These are phyloP conservation scores for Pachyramphus minor DNA, from an alignment of 2,113 vertebrate species.

Conservation along the genomic window DNA sequence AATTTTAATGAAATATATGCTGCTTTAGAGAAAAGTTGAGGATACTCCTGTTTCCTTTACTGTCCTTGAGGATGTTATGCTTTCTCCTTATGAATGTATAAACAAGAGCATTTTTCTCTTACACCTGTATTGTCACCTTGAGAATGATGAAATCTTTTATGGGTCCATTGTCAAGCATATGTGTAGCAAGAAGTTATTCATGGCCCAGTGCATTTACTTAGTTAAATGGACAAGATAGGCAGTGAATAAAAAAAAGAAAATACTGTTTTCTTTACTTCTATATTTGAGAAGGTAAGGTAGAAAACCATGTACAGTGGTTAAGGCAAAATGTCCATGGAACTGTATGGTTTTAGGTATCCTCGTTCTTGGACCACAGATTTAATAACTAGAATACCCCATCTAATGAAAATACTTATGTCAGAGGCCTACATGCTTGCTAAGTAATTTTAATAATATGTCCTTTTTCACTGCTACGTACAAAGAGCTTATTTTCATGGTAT, in stretches of 20 bases:
- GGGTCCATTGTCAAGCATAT: not conserved
- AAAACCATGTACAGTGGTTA: accelerated
- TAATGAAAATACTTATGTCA: not conserved
- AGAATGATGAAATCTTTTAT: not conserved
- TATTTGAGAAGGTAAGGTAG: not conserved
- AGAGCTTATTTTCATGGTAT: not conserved
- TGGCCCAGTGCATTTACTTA: not conserved
- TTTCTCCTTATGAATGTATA: not conserved
- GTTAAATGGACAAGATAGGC: not conserved
- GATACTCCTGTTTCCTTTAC: not conserved
- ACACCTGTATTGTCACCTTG: not conserved
- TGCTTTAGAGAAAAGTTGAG: not conserved
- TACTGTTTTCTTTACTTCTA: not conserved
- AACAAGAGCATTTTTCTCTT: not conserved
- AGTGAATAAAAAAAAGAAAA: not conserved
- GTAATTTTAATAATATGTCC: not conserved
- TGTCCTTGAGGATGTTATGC: not conserved
- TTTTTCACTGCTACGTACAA: not conserved
- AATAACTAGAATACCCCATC: not conserved
- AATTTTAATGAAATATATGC: not conserved
- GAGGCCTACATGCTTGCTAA: not conserved
- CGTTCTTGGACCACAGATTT: not conserved
- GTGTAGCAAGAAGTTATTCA: not conserved
- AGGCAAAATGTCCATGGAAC: not conserved
- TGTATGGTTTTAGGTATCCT: not conserved